phyloP scores from a whole-genome alignment of 2,797 vertebrate species.

The Ammospiza maritima region DNA sequence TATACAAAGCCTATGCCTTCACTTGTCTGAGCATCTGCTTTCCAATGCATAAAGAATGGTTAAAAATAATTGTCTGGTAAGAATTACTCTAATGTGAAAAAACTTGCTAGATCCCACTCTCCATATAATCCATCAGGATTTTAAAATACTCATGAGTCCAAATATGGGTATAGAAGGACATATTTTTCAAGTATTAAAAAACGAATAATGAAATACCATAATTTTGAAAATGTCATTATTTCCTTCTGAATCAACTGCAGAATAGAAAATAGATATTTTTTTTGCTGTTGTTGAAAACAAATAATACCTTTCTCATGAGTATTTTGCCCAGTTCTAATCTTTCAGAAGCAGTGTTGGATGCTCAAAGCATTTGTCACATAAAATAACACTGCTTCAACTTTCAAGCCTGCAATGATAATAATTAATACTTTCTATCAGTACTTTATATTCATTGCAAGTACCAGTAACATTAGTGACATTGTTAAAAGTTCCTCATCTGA shows the following conservation, averaged over 20 bases:
- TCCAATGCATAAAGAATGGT: neutral
- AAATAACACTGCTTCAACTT: conserved; percentile 47
- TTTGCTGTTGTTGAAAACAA: conserved; percentile 14
- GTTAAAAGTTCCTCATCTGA: conserved; percentile 58
- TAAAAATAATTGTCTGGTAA: neutral
- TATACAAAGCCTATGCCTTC: neutral
- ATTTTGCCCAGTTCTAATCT: conserved; percentile 8
- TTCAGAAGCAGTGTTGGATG: conserved; percentile 29
- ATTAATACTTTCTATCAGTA: conserved; percentile 54
- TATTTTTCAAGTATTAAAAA: neutral
- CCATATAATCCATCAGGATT: neutral
- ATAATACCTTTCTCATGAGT: neutral
- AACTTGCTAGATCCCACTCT: neutral
- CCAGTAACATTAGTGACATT: conserved; percentile 46
- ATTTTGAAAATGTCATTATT: conserved; percentile 12
- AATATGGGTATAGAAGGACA: neutral
- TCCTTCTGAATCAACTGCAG: neutral
- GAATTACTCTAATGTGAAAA: neutral
- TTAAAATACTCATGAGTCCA: neutral
- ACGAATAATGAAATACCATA: neutral
- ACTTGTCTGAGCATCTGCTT: neutral
- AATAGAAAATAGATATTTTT: neutral
- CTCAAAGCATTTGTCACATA: conserved; percentile 8
- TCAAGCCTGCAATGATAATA: conserved; percentile 32
- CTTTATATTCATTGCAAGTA: conserved; percentile 42